A percentile compares a stretch with the other conserved stretches of the same genome.
These are phyloP conservation scores for Podargus strigoides DNA, from an alignment of 2,797 vertebrate species.

Conservation along the genomic window DNA sequence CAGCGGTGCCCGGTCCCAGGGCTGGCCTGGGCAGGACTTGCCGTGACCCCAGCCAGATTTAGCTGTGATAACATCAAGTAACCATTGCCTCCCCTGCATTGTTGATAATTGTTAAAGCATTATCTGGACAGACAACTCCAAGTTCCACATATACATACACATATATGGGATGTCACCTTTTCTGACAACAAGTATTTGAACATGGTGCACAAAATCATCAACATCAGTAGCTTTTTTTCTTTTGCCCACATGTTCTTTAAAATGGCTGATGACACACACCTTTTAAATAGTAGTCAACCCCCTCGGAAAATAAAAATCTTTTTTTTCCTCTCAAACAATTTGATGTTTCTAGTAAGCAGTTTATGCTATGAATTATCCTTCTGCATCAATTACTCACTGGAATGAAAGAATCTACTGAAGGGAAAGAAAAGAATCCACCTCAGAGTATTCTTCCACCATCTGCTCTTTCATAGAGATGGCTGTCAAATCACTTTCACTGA, in stretches of 20 bases:
- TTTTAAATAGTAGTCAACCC: not conserved
- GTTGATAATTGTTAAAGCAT: not conserved
- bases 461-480: not conserved
- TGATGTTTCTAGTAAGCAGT: not conserved
- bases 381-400: not conserved
- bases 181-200: not conserved
- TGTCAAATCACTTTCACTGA: conserved; percentile 27
- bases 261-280: not conserved
- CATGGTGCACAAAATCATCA: not conserved
- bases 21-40: too few species aligned
- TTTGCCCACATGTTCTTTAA: not conserved
- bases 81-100: not conserved
- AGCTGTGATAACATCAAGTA: not conserved
- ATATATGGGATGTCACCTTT: not conserved
- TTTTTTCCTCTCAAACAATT: not conserved
- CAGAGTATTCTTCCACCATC: conserved; percentile 44
- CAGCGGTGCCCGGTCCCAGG: not conserved
- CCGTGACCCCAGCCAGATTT: not conserved
- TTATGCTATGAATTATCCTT: not conserved
- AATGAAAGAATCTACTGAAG: conserved; percentile 5
- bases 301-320: not conserved
- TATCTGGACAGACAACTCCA: not conserved
- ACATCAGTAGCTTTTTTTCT: not conserved
- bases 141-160: not conserved
- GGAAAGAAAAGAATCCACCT: not conserved